Evolutionary conservation across 1,140 invertebrate genomes (phyloP).

Genomic region (Zaprionus africanus): DNA sequence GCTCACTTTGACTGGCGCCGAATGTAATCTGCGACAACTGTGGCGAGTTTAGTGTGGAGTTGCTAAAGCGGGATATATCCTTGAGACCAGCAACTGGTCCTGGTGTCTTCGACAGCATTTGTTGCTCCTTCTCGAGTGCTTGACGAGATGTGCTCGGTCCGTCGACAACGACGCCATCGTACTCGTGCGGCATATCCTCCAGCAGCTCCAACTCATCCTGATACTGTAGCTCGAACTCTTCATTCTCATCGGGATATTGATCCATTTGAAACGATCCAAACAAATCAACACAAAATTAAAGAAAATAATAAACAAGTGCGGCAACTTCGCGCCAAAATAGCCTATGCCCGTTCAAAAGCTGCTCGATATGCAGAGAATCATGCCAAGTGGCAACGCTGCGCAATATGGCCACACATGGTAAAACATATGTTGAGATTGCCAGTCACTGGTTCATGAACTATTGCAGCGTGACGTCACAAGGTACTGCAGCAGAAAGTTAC

Average conservation of each 20-base stretch:
- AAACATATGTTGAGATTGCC: not conserved
- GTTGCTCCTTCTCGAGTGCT: constrained; percentile 19
- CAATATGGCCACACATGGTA: constrained; percentile 2
- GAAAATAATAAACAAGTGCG: constrained; percentile 42
- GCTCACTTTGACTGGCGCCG: constrained; percentile 50
- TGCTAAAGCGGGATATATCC: constrained; percentile 39
- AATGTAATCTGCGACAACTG: constrained; percentile 79
- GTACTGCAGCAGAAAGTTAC: not conserved
- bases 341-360: constrained; percentile 1
- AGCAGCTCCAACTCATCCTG: constrained; percentile 89
- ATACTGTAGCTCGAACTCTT: constrained; percentile 91
- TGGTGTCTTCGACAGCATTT: constrained; percentile 5
- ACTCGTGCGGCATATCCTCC: constrained; percentile 79
- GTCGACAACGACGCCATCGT: constrained; percentile 79
- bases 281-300: constrained; percentile 14
- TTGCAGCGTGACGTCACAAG: constrained; percentile 1
- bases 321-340: constrained; percentile 41
- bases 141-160: constrained; percentile 79
- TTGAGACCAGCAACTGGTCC: constrained; percentile 22
- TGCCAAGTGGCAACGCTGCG: constrained; percentile 16
- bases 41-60: constrained; percentile 53
- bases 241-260: constrained; percentile 90
- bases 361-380: not conserved
- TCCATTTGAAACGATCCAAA: constrained; percentile 57
- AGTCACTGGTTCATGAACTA: not conserved